Evolutionary conservation across 2,113 vertebrate genomes (phyloP), one percentile per base, ranked within the genome.

Genomic region (Nibea albiflora): DNA sequence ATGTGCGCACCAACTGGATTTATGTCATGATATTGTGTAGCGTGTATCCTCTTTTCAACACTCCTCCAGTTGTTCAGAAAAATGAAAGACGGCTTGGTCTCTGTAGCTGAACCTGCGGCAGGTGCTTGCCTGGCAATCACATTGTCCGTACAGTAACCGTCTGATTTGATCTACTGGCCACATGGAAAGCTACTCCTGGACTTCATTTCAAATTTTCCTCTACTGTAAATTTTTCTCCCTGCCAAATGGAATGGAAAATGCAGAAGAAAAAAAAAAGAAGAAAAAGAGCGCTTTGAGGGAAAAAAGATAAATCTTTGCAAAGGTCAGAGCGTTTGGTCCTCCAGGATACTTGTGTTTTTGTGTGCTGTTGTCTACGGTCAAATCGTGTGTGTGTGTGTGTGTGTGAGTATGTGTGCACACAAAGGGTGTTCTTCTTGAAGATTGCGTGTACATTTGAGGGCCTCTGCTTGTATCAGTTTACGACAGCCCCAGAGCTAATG

Each of bases 401-500:
- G 61, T 44, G 22, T 44, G 28, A 65, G 35, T 52, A n/a, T 54
- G 65, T 56, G 49, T n/a, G 42, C 67, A 54, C 66, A 42, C 61
- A 73, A 72, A 77, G 35, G 7, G 28, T 80, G 72, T 58, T 79
- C 61, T 75, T 78, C 60, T 74, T 80, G 44, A 68, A 42, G 80
- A 74, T 28, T 47, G 81, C 72, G 78, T 66, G 78, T 76, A 53
- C 65, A 69, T 87, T 85, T 68, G 86, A 81, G 84, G 73, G 73
- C 73, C 71, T 65, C 78, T 69, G 81, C 85, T 85, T 87, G 73
- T 84, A 85, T 88, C 81, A n/a, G 78, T 87, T 86, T 81, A 86
- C 49, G 53, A 84, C 81, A 88, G 81, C 88, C 85, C 81, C 75
- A 73, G 20, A 89, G 87, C 79, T 85, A 89, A 93, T 89, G 86